Evolutionary conservation across 2,113 vertebrate species (phyloP).

Genomic region (Noturus placidus): DNA sequence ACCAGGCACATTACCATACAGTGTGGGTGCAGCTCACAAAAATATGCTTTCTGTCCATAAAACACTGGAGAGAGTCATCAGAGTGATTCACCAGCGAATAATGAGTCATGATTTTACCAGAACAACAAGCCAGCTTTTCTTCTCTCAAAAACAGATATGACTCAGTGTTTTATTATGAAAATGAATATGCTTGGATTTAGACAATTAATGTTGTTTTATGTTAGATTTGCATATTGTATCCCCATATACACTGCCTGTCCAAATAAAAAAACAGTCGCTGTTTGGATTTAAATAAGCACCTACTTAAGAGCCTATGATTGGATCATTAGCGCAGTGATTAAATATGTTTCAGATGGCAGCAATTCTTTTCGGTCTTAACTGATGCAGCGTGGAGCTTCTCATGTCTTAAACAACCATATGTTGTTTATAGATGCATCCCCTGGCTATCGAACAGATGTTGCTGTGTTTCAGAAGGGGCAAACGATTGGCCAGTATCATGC

Average conservation of each 20-base stretch:
- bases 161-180: slow-evolving; percentile 16
- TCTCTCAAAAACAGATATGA: slow-evolving; percentile 22
- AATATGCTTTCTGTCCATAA: slow-evolving; percentile 7
- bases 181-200: slow-evolving; percentile 22
- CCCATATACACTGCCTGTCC: too few relatives aligned
- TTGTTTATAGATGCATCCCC: too few relatives aligned
- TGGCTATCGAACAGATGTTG: too few relatives aligned
- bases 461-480: too few relatives aligned
- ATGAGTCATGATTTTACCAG: slow-evolving; percentile 35
- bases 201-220: not conserved
- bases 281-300: too few relatives aligned
- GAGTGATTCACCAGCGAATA: slow-evolving; percentile 25
- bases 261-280: too few relatives aligned
- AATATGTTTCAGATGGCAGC: too few relatives aligned
- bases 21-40: not conserved
- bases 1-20: not conserved
- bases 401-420: too few relatives aligned
- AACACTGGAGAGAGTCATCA: slow-evolving; percentile 23
- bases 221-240: not conserved
- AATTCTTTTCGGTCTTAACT: not conserved
- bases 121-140: slow-evolving; percentile 15
- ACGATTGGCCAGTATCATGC: too few relatives aligned
- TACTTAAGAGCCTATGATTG: too few relatives aligned
- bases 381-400: not conserved
- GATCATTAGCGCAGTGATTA: too few relatives aligned